phyloP scores from a whole-genome alignment of 2,888 invertebrate genomes.

The Gymnosoma rotundatum region DNA sequence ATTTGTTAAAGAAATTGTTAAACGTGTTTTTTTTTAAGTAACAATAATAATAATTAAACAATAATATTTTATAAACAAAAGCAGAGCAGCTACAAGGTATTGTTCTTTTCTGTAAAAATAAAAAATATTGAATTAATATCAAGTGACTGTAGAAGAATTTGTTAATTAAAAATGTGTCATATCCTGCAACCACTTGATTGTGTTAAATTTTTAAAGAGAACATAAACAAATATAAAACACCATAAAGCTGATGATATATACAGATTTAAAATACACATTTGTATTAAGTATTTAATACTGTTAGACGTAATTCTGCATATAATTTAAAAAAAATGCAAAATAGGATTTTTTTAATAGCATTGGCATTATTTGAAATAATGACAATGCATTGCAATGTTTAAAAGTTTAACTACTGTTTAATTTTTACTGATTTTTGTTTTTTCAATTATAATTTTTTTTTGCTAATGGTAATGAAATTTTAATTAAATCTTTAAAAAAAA shows the following conservation, averaged over 20 bases:
- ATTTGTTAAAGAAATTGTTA: not conserved
- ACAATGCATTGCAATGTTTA: no score
- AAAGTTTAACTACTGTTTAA: no score
- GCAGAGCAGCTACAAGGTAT: not conserved
- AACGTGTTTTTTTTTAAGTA: not conserved
- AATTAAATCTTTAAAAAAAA: no score
- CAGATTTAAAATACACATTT: not conserved
- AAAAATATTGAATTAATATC: slow-evolving; percentile 13
- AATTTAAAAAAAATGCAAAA: no score
- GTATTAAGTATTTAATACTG: not conserved
- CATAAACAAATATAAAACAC: not conserved
- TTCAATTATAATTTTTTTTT: no score
- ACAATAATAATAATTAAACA: not conserved
- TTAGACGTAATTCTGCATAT: no score
- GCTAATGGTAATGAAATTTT: no score
- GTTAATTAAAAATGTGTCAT: slow-evolving; percentile 53
- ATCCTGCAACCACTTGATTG: slow-evolving; percentile 33
- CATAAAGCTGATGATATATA: not conserved
- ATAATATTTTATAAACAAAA: not conserved
- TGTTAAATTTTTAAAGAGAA: not conserved
- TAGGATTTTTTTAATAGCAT: no score
- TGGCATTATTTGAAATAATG: no score
- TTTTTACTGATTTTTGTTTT: no score
- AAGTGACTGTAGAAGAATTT: not conserved
- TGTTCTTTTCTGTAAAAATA: not conserved